phyloP scores from a whole-genome alignment of 2,797 vertebrate genomes.

The Toxotes lorentzi region DNA sequence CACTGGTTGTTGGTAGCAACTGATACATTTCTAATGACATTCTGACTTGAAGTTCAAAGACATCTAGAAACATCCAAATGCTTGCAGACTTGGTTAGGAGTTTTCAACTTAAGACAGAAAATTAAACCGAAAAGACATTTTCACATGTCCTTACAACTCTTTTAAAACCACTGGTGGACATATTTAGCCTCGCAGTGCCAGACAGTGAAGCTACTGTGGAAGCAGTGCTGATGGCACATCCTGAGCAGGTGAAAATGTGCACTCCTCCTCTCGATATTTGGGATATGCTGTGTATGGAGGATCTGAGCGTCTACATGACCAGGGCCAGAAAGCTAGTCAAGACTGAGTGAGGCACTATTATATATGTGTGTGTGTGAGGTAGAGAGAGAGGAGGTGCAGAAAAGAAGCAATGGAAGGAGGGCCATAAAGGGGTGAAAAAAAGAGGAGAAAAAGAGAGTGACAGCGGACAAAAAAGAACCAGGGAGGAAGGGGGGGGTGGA shows the following conservation, averaged over 20 bases:
- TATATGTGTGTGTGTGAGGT: conserved; percentile 37
- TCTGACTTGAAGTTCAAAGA: not conserved
- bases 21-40: conserved; percentile 1
- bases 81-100: conserved; percentile 8
- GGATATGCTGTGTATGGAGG: conserved; percentile 73
- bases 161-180: conserved; percentile 27
- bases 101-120: conserved; percentile 17
- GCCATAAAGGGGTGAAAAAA: conserved; percentile 59
- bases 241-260: conserved; percentile 51
- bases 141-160: conserved; percentile 30
- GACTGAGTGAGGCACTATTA: conserved; percentile 63
- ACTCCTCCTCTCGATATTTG: conserved; percentile 61
- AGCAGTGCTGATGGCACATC: conserved; percentile 49
- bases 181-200: conserved; percentile 25
- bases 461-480: conserved; percentile 78
- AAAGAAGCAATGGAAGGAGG: conserved; percentile 63
- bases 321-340: conserved; percentile 66
- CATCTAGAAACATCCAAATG: not conserved
- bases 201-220: conserved; percentile 57
- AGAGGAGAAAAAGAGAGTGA: conserved; percentile 70
- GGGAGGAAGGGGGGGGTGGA: conserved; percentile 70
- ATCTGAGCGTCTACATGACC: conserved; percentile 71
- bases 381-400: conserved; percentile 20
- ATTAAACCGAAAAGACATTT: conserved; percentile 2
- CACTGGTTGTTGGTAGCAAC: not conserved